These are phyloP conservation scores for Arbacia lixula DNA, from an alignment of 53 echinoderm and acorn worm genomes.

Conservation along the genomic window DNA sequence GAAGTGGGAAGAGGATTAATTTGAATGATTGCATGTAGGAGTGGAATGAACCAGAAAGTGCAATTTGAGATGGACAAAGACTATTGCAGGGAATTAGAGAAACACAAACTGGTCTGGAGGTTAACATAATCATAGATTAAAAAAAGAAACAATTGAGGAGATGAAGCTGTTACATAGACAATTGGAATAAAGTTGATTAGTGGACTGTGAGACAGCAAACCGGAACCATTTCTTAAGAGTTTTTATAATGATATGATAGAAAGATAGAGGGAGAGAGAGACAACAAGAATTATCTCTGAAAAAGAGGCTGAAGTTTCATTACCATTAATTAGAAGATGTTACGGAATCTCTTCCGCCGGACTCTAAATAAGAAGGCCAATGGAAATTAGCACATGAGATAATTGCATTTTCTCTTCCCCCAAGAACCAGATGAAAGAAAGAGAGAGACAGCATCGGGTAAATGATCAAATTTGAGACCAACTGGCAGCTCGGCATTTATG, in stretches of 20 bases:
- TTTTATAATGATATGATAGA: no score
- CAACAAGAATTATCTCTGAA: background rate
- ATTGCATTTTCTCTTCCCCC: slow-evolving; percentile 45
- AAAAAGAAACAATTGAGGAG: no score
- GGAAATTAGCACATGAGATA: slow-evolving; percentile 57
- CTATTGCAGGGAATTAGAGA: background rate
- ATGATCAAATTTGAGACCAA: slow-evolving; percentile 59
- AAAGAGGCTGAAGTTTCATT: slow-evolving; percentile 28
- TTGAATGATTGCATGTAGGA: no score
- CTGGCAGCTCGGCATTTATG: slow-evolving; percentile 25
- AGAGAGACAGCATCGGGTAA: background rate
- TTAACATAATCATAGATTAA: no score
- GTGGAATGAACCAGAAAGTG: background rate
- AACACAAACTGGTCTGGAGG: no score
- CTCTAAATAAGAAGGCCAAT: slow-evolving; percentile 44
- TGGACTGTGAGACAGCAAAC: no score
- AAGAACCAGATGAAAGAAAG: slow-evolving; percentile 2
- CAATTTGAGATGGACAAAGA: background rate
- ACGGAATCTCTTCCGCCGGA: background rate
- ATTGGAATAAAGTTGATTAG: no score
- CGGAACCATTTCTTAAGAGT: background rate
- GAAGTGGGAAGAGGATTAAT: background rate
- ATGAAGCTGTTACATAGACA: no score
- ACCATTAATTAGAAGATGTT: slow-evolving; percentile 19
- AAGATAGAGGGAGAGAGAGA: background rate